Conservation (phyloP, 2,888 invertebrate genomes). For the Melolontha melolontha region DNA sequence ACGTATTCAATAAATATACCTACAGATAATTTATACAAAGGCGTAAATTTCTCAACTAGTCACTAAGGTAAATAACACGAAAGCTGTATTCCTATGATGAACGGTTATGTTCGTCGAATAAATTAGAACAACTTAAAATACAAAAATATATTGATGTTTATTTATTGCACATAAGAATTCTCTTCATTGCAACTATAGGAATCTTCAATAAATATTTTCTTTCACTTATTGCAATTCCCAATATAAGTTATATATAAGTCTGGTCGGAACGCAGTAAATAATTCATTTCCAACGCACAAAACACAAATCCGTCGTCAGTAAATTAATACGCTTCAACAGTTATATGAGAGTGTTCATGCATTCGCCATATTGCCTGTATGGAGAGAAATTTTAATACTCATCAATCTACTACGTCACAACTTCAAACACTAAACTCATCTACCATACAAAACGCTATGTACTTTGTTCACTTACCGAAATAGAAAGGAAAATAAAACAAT, state of each 20-base stretch:
- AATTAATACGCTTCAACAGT: slow-evolving; percentile 10
- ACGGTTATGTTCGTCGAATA: too few species aligned
- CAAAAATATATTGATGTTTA: too few species aligned
- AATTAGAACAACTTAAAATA: too few species aligned
- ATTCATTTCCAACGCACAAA: slow-evolving; percentile 23
- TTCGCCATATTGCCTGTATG: slow-evolving; percentile 42
- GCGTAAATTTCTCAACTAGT: too few species aligned
- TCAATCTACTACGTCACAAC: slow-evolving; percentile 44
- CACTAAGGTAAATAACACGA: too few species aligned
- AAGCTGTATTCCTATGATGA: too few species aligned
- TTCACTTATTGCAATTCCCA: neutral
- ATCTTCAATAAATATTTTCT: slow-evolving; percentile 4
- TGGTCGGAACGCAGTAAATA: slow-evolving; percentile 1
- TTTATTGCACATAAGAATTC: too few species aligned
- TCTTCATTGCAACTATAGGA: neutral
- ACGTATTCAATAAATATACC: too few species aligned
- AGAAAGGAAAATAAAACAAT: slow-evolving; percentile 40
- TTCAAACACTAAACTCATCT: slow-evolving; percentile 39
- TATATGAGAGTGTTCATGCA: slow-evolving; percentile 31
- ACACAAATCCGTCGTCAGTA: slow-evolving; percentile 23
- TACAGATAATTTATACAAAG: too few species aligned
- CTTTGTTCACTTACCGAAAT: slow-evolving; percentile 42
- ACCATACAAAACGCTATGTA: slow-evolving; percentile 40
- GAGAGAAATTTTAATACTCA: slow-evolving; percentile 41
- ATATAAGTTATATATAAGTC: neutral